Base-by-base conservation (phyloP, 2,113 vertebrate genomes). In the Cebus imitator region DNA sequence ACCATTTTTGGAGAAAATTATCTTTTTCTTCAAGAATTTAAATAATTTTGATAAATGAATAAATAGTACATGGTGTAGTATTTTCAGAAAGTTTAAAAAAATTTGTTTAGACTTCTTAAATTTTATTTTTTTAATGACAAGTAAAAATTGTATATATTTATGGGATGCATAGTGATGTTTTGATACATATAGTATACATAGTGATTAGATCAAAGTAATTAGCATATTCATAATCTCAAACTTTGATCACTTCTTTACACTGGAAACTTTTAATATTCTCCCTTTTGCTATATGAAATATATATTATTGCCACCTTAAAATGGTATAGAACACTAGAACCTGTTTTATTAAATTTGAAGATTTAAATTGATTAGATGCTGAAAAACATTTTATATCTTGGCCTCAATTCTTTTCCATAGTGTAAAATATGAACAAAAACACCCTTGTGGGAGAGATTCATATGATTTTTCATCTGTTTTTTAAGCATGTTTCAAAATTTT, bases 381-480 rank as follows among this genome's bases (percentile, higher is more conserved):
- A 91, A 37, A 37, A 0, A 37, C 16, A 86, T 83, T 55, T 3
- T 5, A 52, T 55, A n/a, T 18, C 4, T 32, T 90, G 6, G 11
- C 1, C 30, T 76, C 25, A 64, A 17, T 35, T 43, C 27, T 90
- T 92, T 76, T 27, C 6, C 82, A 23, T 0, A 64, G 23, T 86
- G 21, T 70, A 76, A 92, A 94, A 43, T 75, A 8, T 61, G 32
- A 78, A 48, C 78, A 43, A 79, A 85, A 35, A 18, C 18, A 13
- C 4, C 1, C 1, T 27, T 18, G 2, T 12, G 30, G 16, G 21
- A 48, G 23, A 61, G 2, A 32, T 66, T 1, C 17, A 3, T 68
- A 61, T 32, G 3, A 48, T 35, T 50, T 13, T 89, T 2, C 18
- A 14, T 13, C 27, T 32, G 30, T 91, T 91, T 48, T 66, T 35